These are phyloP conservation scores for Cephalopholis sonnerati DNA, from an alignment of 2,113 vertebrate species.

Conservation along the genomic window DNA sequence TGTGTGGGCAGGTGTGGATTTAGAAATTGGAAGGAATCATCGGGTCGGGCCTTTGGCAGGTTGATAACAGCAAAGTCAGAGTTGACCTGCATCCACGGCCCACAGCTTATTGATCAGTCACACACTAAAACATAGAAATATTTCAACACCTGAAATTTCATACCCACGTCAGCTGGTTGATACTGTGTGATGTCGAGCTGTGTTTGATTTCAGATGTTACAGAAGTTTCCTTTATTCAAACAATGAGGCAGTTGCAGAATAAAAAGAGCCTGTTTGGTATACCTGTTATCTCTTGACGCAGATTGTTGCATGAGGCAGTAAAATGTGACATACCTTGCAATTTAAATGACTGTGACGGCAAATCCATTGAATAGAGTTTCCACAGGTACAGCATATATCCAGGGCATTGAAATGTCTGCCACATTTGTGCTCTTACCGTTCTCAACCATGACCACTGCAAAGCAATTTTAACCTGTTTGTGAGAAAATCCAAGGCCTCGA, in stretches of 20 bases:
- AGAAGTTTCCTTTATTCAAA: constrained; percentile 7
- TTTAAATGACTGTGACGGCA: constrained; percentile 23
- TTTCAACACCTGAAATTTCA: constrained; percentile 8
- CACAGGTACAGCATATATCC: constrained; percentile 32
- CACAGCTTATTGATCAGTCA: constrained; percentile 25
- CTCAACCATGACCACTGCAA: constrained; percentile 5
- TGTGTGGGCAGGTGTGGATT: not conserved
- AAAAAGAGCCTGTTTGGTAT: constrained; percentile 20
- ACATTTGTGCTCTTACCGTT: not conserved
- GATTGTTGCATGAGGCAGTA: constrained; percentile 20
- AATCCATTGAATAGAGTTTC: constrained; percentile 34
- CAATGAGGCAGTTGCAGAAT: constrained; percentile 18
- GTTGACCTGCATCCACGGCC: constrained; percentile 3
- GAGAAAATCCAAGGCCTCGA: not conserved
- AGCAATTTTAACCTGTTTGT: not conserved
- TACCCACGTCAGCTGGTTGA: not conserved
- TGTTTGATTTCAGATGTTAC: not conserved
- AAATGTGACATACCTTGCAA: constrained; percentile 31
- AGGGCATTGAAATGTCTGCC: constrained; percentile 16
- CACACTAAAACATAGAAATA: not conserved
- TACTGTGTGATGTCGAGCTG: not conserved
- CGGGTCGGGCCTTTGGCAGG: constrained; percentile 1
- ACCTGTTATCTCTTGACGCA: constrained; percentile 32
- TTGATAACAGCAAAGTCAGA: not conserved
- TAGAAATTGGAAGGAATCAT: constrained; percentile 2